A percentile compares a stretch with the other conserved stretches of the same genome.
Evolutionary conservation across 2,888 invertebrate species (phyloP).

Genomic region (Megamerina dolium): DNA sequence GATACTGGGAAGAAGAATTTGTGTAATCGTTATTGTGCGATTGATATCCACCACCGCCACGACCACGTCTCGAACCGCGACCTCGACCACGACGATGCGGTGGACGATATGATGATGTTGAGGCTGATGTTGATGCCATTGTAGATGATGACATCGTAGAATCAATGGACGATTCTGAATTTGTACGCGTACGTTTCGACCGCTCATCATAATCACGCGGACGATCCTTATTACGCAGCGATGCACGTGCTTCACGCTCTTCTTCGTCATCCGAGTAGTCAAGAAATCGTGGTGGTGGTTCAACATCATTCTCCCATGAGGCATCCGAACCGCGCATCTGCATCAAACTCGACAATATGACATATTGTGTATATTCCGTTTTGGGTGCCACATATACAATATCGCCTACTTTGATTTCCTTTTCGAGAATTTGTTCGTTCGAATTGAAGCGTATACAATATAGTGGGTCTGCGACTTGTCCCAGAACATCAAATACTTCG

Average conservation of each 20-base stretch:
- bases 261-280: slow-evolving; percentile 89
- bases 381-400: slow-evolving; percentile 79
- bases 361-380: slow-evolving; percentile 67
- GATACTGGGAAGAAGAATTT: not conserved
- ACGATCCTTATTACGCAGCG: slow-evolving; percentile 39
- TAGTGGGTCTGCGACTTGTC: slow-evolving; percentile 75
- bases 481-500: slow-evolving; percentile 86
- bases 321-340: slow-evolving; percentile 84
- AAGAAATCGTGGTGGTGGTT: slow-evolving; percentile 64
- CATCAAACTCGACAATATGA: slow-evolving; percentile 65
- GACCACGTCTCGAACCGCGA: slow-evolving; percentile 15
- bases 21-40: slow-evolving; percentile 4
- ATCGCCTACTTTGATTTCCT: slow-evolving; percentile 61
- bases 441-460: slow-evolving; percentile 90
- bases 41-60: slow-evolving; percentile 7
- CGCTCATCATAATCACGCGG: slow-evolving; percentile 24
- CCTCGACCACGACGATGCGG: slow-evolving; percentile 23
- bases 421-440: slow-evolving; percentile 63
- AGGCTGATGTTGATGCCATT: slow-evolving; percentile 6
- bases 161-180: not conserved
- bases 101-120: slow-evolving; percentile 8
- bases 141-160: no score
- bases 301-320: slow-evolving; percentile 77
- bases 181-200: slow-evolving; percentile 20
- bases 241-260: slow-evolving; percentile 56